Evolutionary conservation across 2,888 invertebrate species (phyloP), one percentile per base, ranked within the genome.

Genomic region (Cylloceria caligata): DNA sequence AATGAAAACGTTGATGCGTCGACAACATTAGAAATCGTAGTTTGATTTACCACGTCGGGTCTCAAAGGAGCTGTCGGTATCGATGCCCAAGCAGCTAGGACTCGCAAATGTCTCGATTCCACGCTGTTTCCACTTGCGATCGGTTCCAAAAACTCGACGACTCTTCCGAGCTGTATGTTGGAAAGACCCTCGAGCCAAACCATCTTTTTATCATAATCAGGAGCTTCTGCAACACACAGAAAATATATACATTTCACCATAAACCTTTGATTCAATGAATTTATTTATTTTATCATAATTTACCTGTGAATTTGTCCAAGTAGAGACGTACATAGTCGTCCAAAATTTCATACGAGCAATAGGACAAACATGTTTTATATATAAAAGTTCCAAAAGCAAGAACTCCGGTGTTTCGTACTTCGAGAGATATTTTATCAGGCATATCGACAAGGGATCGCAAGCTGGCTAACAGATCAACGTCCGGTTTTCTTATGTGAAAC

Each of bases 241-340:
- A 30, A 60, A n/a, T 13, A n/a, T 21, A 24, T 4, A 30, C 39
- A 39, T 3, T 3, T 39, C n/a, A n/a, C 11, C 13, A 24, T 24
- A 13, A 52, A 24, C 19, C 4, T 16, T n/a, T n/a, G 5, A 34
- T 57, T 3, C 34, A 0, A 13, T n/a, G 4, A 30, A 7, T 6
- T n/a, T 16, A 30, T 57, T 57, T 7, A 7, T 16, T 57, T n/a
- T 30, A n/a, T 3, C 9, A 13, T 3, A n/a, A 89, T 89, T 90
- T 90, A 96, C 96, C 95, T 86, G 95, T 94, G 84, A 96, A 96
- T 91, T 95, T 94, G 89, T 96, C 94, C 79, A 96, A 95, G 88
- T 96, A 96, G 78, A 95, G 94, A 75, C 95, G 95, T 0, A 96
- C 95, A 73, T 96, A 95, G 86, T 95, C 95, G 82, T 96, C 96